Evolutionary conservation across 2,797 vertebrate genomes (phyloP), one percentile per base, ranked within the genome.

Genomic region (Phaenicophaeus curvirostris): DNA sequence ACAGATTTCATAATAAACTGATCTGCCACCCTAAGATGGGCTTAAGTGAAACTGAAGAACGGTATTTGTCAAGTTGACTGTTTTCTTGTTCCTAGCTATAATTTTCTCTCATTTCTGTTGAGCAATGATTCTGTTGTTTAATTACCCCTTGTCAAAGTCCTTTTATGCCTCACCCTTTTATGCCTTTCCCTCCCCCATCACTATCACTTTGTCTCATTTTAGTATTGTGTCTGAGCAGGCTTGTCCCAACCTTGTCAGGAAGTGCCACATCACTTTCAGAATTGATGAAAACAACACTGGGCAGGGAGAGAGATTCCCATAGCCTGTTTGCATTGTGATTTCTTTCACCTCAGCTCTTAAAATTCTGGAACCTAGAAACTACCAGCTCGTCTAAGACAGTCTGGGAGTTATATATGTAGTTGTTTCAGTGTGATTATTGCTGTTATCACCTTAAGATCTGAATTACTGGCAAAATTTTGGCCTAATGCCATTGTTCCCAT

Each of bases 71-170:
- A 84, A 5, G 9, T 55, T 90, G 54, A 77, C 54, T 75, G 42
- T 50, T 86, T 93, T 78, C n/a, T 84, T 51, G 57, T 94, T 66
- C 67, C 51, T 75, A 73, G 17, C 42, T 81, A 5, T 44, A 72
- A 69, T 72, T 80, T 88, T 91, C 48, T 82, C 50, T 82, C 42
- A 42, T 27, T 85, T 83, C 42, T 79, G 15, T 81, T 93, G 59
- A 93, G 55, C 53, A 88, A 51, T 59, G 16, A 23, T 50, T 72
- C 35, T 74, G 18, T n/a, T 84, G 27, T 78, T 90, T 87, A 93
- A 82, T 92, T 83, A 53, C 28, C 25, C 17, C 53, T 87, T 89
- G 63, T 55, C 71, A 87, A 94, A 90, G 89, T 90, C 35, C 59
- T 76, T 79, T 79, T 53, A 39, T 78, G 69, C 33, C 33, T 90